Base-by-base conservation (phyloP, 2,113 vertebrate genomes). In the Copsychus sechellarum region DNA sequence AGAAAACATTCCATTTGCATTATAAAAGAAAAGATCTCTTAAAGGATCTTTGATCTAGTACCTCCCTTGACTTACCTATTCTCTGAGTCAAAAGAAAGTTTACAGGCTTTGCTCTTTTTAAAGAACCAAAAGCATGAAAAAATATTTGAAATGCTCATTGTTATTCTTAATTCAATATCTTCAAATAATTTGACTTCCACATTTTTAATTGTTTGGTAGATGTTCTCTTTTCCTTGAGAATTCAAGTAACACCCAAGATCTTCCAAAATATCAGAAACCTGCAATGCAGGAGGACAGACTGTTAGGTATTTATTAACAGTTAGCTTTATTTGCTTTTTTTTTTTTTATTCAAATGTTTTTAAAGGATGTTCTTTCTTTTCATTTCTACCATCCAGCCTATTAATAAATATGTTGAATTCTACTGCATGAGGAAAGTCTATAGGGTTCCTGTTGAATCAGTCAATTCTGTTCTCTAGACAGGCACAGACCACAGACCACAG, bases 131-230 rank as follows among this genome's bases (percentile, higher is more conserved):
- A 38, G 34, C 95, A 98, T 36, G 96, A 93, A 84, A 78, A 65
- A 2, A 92, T 87, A 34, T 91, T 92, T 65, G 95, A 96, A 93
- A 97, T 90, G 33, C 66, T 98, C 92, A 97, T 92, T 78, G 92
- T 72, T 34, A 97, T 88, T 92, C 86, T 94, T 86, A 98, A 67
- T 76, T 95, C 88, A 57, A 79, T 42, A 53, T 97, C 92, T 88
- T 97, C 92, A 96, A 98, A 96, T 45, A 97, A 16, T 70, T 93
- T 91, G 48, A 94, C 95, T 91, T 97, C 95, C 60, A 97, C 88
- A 42, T 66, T 82, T 86, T 85, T 90, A 36, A 20, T 77, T 70
- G 97, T 58, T 83, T 93, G 51, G 54, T 96, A 97, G 66, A 74
- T 34, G 31, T 92, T 93, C 23, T 90, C 74, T 69, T 50, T 58